Base-by-base conservation (phyloP, 2,113 vertebrate genomes). In the Serinus canaria region DNA sequence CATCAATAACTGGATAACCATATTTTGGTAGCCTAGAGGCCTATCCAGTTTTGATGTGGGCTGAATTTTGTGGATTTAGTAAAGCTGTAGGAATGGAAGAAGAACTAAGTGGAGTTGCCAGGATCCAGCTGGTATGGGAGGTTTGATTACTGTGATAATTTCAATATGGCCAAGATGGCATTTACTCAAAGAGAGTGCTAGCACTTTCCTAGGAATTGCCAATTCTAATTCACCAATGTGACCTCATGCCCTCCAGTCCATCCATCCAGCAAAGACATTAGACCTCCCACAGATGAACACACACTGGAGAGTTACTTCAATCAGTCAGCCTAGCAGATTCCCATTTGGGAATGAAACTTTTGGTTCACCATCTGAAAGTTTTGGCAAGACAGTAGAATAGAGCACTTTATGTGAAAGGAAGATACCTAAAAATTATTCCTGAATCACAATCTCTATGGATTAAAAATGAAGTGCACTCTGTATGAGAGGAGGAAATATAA, bases 161-260 rank as follows among this genome's bases (percentile, higher is more conserved):
- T 37, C 31, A 80, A 46, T 20, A 33, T 22, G 16, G 11, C 73
- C 31, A 67, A 53, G 11, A 74, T 21, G 15, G 13, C 21, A 15
- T 24, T 87, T 22, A n/a, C 33, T 17, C 41, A 14, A 66, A 70
- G 4, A 62, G 8, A 35, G 2, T 35, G 37, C 4, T 49, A 60
- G 20, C 6, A 23, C 68, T 87, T 82, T 62, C 6, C 33, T 37
- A 47, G 12, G 30, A 80, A 66, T 49, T 78, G 31, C 13, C 74
- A 84, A 19, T 66, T 84, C 18, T 22, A 35, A 7, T 62, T 43
- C n/a, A 53, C 9, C 0, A 0, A 30, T 47, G 14, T 15, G 53
- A 64, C 12, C 8, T 50, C 19, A 28, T 24, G 21, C 49, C 31
- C 37, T 52, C 16, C 27, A 41, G 11, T 35, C 37, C 27, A 58